Evolutionary conservation across 2,888 invertebrate genomes (phyloP).

Genomic region (Campoplex nolae): DNA sequence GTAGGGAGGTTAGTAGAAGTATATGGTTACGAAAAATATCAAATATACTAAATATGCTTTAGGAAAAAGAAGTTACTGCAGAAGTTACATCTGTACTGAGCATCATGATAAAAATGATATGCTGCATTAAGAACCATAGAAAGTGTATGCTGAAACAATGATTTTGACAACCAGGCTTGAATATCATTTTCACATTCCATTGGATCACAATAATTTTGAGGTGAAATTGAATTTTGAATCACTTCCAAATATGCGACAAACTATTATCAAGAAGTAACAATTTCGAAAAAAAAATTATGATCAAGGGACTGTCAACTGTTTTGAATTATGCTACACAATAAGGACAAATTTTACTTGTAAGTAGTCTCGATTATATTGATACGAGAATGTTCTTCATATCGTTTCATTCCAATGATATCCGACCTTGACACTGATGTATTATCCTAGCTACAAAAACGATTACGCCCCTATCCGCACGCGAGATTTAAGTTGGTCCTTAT

Average conservation of each 20-base stretch:
- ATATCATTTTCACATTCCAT: not conserved
- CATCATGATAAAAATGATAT: not conserved
- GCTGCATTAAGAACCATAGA: not conserved
- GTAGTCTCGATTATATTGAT: not conserved
- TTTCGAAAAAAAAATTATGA: not conserved
- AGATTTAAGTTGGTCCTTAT: slow-evolving; percentile 52
- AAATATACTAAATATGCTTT: not conserved
- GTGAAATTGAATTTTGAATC: not conserved
- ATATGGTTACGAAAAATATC: not conserved
- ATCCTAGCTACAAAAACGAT: slow-evolving; percentile 18
- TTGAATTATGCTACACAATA: not conserved
- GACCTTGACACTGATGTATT: slow-evolving; percentile 12
- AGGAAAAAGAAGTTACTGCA: no score
- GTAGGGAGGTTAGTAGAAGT: not conserved
- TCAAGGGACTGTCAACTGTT: not conserved
- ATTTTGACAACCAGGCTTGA: not conserved
- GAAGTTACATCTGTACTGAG: not conserved
- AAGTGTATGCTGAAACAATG: not conserved
- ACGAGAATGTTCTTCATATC: not conserved
- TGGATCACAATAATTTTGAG: not conserved
- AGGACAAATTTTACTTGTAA: not conserved
- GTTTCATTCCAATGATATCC: slow-evolving; percentile 1
- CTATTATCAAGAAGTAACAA: not conserved
- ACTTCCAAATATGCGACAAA: no score
- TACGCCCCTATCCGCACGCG: slow-evolving; percentile 23